Base-by-base conservation (phyloP, 2,888 invertebrate species). In the Callimorpha dominula region DNA sequence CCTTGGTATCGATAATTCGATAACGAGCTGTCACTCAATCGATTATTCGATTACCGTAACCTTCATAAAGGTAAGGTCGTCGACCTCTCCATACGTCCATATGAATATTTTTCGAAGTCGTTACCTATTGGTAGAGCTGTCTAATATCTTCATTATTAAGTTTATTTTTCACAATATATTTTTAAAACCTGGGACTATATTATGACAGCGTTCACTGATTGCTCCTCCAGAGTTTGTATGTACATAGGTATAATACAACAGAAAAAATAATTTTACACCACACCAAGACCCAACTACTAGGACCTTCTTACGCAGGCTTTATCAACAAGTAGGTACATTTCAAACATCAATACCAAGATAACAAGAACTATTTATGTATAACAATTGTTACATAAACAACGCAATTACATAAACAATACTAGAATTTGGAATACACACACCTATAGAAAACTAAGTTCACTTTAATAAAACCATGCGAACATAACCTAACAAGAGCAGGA, bases 11-110 rank as follows among this genome's bases (percentile, higher is more conserved):
- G 82, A 85, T 82, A 76, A 74, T 64, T 80, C 52, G 83, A 84
- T 84, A 84, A 78, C 71, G 81, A 83, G 76, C 83, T 80, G 78
- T 81, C 83, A 86, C 77, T 85, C 88, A 84, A 74, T 77, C 81
- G 81, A 85, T 85, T 73, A 78, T 80, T 76, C 73, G 71, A 72
- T 66, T 74, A 78, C 83, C 77, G 62, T 79, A 82, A 87, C 87
- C 88, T 89, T 88, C 85, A 72, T 60, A 78, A 75, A 81, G 73
- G 73, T 85, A 87, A 87, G 87, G 87, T 87, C 83, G 84, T 86
- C 81, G 87, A 87, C 85, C 85, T 80, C 75, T 66, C 60, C 65
- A 60, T 68, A 64, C 42, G 5, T 20, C 57, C 40, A 14, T 64
- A n/a, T 64, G 17, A 64, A 0, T 17, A 17, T 42, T 46, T 46